phyloP scores from a whole-genome alignment of 2,113 vertebrate species.

The Catharus minimus region DNA sequence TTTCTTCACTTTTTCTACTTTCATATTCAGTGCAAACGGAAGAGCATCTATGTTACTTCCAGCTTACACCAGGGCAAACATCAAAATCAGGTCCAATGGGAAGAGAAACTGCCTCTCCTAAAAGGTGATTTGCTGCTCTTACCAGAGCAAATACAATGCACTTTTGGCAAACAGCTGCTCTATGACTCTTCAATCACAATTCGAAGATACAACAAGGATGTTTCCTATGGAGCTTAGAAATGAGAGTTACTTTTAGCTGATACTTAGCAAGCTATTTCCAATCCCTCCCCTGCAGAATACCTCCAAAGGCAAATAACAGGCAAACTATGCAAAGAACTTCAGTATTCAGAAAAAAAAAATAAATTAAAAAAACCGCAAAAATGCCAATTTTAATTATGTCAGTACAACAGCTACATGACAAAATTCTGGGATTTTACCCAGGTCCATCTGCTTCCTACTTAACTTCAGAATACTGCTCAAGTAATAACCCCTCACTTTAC shows the following conservation, averaged over 20 bases:
- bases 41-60: not conserved
- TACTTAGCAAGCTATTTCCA: not conserved
- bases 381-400: not conserved
- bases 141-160: not conserved
- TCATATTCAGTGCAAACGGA: not conserved
- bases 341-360: not conserved
- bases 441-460: not conserved
- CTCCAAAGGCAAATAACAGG: not conserved
- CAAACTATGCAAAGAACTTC: not conserved
- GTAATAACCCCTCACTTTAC: not conserved
- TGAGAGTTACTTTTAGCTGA: not conserved
- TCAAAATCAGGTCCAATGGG: not conserved
- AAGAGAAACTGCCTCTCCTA: not conserved
- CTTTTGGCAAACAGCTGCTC: not conserved
- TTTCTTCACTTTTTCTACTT: not conserved
- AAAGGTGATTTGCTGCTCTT: not conserved
- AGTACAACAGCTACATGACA: not conserved
- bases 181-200: not conserved
- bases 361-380: not conserved
- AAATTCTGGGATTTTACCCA: not conserved
- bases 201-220: not conserved
- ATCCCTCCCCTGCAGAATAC: not conserved
- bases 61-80: not conserved
- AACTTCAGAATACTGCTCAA: not conserved
- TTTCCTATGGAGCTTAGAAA: constrained; percentile 3